A percentile compares a stretch with the other conserved stretches of the same genome.
Evolutionary conservation across 2,113 vertebrate genomes (phyloP).

Genomic region (Oryzias javanicus): DNA sequence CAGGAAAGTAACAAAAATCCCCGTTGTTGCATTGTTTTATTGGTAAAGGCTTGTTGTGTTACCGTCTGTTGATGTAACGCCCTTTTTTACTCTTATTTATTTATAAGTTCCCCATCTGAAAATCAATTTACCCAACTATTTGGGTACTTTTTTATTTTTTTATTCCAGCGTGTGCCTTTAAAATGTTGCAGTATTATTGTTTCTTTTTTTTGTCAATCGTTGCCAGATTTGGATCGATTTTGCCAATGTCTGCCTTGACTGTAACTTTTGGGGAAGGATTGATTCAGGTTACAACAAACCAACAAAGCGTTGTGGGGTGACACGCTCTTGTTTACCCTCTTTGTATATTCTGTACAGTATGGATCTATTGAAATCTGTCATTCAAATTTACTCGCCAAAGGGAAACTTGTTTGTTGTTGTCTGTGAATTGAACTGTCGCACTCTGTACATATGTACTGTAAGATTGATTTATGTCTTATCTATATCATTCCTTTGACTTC

Average conservation of each 20-base stretch:
- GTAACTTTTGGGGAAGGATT: conserved; percentile 28
- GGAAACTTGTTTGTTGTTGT: conserved; percentile 66
- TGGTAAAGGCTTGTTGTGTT: too few species aligned
- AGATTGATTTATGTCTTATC: conserved; percentile 35
- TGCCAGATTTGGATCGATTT: neutral
- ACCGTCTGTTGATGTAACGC: too few species aligned
- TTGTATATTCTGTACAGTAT: conserved; percentile 68
- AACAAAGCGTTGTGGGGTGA: conserved; percentile 47
- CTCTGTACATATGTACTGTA: conserved; percentile 60
- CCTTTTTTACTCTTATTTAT: neutral
- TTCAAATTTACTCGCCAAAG: conserved; percentile 76
- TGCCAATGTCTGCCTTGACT: conserved; percentile 17
- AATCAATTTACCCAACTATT: neutral
- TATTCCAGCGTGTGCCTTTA: conserved; percentile 1
- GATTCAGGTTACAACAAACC: conserved; percentile 58
- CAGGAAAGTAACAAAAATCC: too few species aligned
- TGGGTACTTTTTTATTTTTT: neutral
- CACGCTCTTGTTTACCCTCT: conserved; percentile 47
- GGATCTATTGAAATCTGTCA: conserved; percentile 69
- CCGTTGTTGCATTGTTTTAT: too few species aligned
- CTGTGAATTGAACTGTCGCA: conserved; percentile 56
- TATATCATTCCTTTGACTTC: conserved; percentile 24
- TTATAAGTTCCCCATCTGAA: neutral
- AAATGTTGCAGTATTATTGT: conserved; percentile 4
- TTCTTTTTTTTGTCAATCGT: neutral